A percentile compares a stretch with the other conserved stretches of the same genome.
These are phyloP conservation scores for Montipora efflorescens DNA, from an alignment of 64 coral and sea anemone species.

Conservation along the genomic window DNA sequence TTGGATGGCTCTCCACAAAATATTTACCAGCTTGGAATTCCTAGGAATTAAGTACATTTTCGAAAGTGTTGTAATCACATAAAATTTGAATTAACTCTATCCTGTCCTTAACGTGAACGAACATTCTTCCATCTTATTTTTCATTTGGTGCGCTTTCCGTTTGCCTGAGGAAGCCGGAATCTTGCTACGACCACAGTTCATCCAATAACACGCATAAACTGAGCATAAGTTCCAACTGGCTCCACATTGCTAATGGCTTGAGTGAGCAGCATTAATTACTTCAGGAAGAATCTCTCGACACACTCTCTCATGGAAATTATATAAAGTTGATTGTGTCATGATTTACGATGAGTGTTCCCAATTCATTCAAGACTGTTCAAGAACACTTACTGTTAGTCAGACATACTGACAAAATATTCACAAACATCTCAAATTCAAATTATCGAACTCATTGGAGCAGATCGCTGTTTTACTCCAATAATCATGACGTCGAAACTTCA, in stretches of 20 bases:
- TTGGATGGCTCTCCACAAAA: not conserved
- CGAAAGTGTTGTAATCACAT: not conserved
- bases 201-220: no score
- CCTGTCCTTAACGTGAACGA: no score
- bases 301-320: no score
- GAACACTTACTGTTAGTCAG: not conserved
- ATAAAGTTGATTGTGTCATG: no score
- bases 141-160: no score
- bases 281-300: not conserved
- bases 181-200: no score
- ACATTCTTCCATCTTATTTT: no score
- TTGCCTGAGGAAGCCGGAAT: no score
- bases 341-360: no score
- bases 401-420: constrained; percentile 1
- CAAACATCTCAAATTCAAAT: not conserved
- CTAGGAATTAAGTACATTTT: not conserved
- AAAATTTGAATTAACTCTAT: no score
- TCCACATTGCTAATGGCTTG: no score
- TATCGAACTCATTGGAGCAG: not conserved
- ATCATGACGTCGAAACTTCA: not conserved
- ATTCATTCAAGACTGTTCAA: not conserved
- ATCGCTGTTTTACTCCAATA: not conserved
- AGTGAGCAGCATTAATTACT: not conserved
- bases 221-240: no score
- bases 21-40: not conserved